These are phyloP conservation scores for Bufo gargarizans DNA, from an alignment of 2,113 vertebrate species.

Conservation along the genomic window DNA sequence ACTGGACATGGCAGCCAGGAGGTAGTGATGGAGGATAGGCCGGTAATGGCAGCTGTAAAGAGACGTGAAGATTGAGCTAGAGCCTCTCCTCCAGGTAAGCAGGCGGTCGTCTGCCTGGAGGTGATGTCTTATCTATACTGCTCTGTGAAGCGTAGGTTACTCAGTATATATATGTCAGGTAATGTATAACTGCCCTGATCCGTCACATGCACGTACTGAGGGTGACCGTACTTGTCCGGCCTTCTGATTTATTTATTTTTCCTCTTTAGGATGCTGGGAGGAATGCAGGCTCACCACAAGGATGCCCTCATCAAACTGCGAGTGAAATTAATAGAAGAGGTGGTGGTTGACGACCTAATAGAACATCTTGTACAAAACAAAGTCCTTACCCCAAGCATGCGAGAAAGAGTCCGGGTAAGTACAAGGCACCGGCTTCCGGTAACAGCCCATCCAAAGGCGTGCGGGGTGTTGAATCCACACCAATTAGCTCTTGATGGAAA, in stretches of 20 bases:
- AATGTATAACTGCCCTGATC: background rate
- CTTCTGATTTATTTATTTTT: too few species aligned
- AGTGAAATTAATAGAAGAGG: conserved; percentile 71
- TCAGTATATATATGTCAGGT: background rate
- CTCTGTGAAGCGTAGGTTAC: background rate
- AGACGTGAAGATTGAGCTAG: too few species aligned
- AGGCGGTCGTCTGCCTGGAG: too few species aligned
- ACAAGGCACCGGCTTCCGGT: background rate
- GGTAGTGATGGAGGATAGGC: too few species aligned
- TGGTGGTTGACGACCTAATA: conserved; percentile 71
- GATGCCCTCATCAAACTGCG: conserved; percentile 74
- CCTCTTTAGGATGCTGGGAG: conserved; percentile 62
- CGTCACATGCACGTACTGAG: background rate
- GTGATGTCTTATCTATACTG: background rate
- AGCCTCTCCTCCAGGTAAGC: too few species aligned
- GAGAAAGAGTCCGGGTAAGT: conserved; percentile 61
- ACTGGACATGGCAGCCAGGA: too few species aligned
- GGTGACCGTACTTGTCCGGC: too few species aligned
- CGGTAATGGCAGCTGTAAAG: too few species aligned
- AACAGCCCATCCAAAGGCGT: too few species aligned
- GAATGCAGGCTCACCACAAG: conserved; percentile 75
- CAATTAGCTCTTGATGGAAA: too few species aligned
- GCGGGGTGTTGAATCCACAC: too few species aligned
- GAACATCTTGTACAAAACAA: conserved; percentile 74
- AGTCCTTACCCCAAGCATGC: conserved; percentile 75